Evolutionary conservation across 2,113 vertebrate genomes (phyloP).

Genomic region (Crocuta crocuta): DNA sequence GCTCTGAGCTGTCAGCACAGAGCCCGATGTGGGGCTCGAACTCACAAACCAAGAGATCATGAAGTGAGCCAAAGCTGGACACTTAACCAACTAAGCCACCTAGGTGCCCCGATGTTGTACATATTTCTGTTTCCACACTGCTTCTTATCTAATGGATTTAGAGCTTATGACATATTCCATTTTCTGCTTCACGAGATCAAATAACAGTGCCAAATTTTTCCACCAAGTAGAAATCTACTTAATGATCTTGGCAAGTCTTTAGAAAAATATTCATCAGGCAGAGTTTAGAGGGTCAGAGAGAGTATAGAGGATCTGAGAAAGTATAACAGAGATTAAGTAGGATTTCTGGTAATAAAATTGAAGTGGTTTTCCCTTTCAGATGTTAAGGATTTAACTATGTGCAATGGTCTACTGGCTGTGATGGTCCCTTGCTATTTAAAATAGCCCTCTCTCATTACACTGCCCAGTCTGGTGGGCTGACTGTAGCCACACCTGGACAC

Average conservation of each 20-base stretch:
- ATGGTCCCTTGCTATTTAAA: not conserved
- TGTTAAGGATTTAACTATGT: not conserved
- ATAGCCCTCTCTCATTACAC: no score
- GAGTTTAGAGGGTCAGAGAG: conserved; percentile 49
- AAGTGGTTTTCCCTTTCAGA: not conserved
- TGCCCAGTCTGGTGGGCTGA: not conserved
- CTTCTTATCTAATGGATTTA: not conserved
- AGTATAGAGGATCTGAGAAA: not conserved
- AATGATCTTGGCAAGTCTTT: conserved; percentile 75
- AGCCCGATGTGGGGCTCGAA: no score
- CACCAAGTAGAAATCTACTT: conserved; percentile 68
- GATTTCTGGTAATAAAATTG: conserved; percentile 30
- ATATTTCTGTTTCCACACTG: not conserved
- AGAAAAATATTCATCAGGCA: conserved; percentile 61
- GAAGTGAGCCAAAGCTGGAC: no score
- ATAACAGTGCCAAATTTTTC: conserved; percentile 46
- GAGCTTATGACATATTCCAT: conserved; percentile 7
- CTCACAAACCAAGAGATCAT: no score
- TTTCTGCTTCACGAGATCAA: conserved; percentile 57
- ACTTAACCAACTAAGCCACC: no score
- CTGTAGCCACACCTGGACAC: not conserved
- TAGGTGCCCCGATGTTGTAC: not conserved
- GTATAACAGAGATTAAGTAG: not conserved
- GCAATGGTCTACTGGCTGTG: not conserved
- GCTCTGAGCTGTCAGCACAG: no score